Percentiles rank a stretch among this genome's conserved stretches.
These are phyloP conservation scores for Eupithecia subfuscata DNA, from an alignment of 2,888 invertebrate species.

Conservation along the genomic window DNA sequence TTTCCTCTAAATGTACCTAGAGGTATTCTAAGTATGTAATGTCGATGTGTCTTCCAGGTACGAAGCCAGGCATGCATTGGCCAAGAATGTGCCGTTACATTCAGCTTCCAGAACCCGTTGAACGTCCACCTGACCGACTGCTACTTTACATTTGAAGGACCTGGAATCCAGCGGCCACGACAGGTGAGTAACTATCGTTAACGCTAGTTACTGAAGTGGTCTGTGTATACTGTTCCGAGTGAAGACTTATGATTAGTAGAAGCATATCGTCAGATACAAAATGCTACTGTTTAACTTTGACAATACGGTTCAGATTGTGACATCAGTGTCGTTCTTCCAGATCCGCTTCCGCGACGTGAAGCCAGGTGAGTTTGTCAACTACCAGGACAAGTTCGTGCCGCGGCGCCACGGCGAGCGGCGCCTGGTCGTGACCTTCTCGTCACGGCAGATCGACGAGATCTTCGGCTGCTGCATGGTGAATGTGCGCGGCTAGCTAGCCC, in stretches of 20 bases:
- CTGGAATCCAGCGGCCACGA: constrained; percentile 86
- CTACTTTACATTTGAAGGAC: constrained; percentile 88
- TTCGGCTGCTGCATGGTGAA: constrained; percentile 83
- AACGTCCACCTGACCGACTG: constrained; percentile 86
- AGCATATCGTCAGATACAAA: neutral
- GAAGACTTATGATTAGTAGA: neutral
- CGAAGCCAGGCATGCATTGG: constrained; percentile 80
- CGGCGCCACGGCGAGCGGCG: constrained; percentile 85
- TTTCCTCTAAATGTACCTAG: neutral
- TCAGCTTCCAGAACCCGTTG: constrained; percentile 88
- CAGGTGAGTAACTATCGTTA: constrained; percentile 61
- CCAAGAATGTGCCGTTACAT: constrained; percentile 81
- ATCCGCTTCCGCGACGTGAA: constrained; percentile 85
- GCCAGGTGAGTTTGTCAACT: constrained; percentile 85
- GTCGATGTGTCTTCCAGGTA: constrained; percentile 57
- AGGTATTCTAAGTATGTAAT: neutral
- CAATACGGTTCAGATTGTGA: neutral
- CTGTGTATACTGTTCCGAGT: neutral
- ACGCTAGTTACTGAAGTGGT: neutral
- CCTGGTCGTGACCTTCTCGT: constrained; percentile 87
- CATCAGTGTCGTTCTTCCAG: constrained; percentile 51
- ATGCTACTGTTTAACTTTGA: neutral
- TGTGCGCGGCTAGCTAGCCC: constrained; percentile 80
- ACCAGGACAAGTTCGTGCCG: constrained; percentile 85
- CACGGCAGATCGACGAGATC: constrained; percentile 86